phyloP scores from a whole-genome alignment of 2,888 invertebrate genomes.

The Netelia inedita region DNA sequence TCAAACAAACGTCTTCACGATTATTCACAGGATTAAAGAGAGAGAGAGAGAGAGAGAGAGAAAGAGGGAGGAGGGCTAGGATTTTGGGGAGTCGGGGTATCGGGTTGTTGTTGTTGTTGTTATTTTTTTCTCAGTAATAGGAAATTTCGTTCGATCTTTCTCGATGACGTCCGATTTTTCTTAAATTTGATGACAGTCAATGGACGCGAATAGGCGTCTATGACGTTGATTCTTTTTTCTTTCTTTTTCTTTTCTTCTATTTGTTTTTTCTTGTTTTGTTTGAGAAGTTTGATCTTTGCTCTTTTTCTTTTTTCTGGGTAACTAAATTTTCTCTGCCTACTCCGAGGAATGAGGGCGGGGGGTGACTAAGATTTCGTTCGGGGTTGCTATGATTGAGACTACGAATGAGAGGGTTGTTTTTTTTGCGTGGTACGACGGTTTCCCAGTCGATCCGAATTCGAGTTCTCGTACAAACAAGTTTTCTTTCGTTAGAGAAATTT shows the following conservation, averaged over 20 bases:
- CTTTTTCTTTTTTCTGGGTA: conserved; percentile 15
- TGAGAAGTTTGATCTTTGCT: not conserved
- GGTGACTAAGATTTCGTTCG: conserved; percentile 34
- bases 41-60: conserved; percentile 5
- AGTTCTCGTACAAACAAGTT: not conserved
- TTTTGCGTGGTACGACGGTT: not conserved
- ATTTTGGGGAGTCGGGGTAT: not conserved
- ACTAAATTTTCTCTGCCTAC: conserved; percentile 42
- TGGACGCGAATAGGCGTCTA: not conserved
- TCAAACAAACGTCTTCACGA: conserved; percentile 72
- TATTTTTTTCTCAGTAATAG: not conserved
- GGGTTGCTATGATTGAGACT: conserved; percentile 51
- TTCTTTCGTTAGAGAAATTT: not conserved
- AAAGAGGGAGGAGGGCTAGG: not conserved
- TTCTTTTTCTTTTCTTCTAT: not conserved
- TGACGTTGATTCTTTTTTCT: conserved; percentile 3
- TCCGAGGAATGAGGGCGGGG: conserved; percentile 34
- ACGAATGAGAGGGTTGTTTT: conserved; percentile 34
- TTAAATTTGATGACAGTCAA: not conserved
- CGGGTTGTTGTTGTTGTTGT: not conserved
- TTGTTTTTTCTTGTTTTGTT: conserved; percentile 1
- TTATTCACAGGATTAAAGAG: conserved; percentile 22
- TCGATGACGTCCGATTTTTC: not conserved
- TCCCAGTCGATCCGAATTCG: conserved; percentile 48
- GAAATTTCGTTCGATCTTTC: not conserved